A percentile compares a stretch with the other conserved stretches of the same genome.
Conservation (phyloP, 2,797 vertebrate species). For the Cossypha dichroa region DNA sequence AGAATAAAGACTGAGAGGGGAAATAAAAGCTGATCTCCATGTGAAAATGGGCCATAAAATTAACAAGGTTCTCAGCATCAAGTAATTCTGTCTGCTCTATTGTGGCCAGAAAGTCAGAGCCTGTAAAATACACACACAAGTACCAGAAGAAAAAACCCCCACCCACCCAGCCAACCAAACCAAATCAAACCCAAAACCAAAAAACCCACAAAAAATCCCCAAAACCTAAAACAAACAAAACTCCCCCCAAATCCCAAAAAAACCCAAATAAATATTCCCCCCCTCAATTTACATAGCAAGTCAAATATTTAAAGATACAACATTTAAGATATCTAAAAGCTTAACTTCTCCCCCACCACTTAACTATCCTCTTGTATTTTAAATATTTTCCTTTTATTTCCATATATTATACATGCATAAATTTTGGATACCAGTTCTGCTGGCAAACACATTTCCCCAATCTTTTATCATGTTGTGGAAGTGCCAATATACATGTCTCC, state of each 20-base stretch:
- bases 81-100: constrained; percentile 40
- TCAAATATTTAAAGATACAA: background rate
- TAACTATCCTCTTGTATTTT: background rate
- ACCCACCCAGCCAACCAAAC: background rate
- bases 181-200: background rate
- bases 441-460: background rate
- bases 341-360: background rate
- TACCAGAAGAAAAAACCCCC: background rate
- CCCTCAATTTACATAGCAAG: background rate
- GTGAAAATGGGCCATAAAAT: constrained; percentile 62
- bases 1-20: constrained; percentile 33
- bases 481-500: background rate
- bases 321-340: background rate
- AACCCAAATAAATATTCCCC: background rate
- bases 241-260: background rate
- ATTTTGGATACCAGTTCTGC: background rate
- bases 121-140: background rate
- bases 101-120: constrained; percentile 18
- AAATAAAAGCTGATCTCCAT: constrained; percentile 65
- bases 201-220: background rate
- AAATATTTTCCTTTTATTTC: background rate
- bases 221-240: background rate
- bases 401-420: background rate
- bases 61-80: constrained; percentile 40
- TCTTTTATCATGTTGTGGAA: background rate